These are phyloP conservation scores for Enteromius paludinosus DNA, from an alignment of 2,797 vertebrate species.

Conservation along the genomic window DNA sequence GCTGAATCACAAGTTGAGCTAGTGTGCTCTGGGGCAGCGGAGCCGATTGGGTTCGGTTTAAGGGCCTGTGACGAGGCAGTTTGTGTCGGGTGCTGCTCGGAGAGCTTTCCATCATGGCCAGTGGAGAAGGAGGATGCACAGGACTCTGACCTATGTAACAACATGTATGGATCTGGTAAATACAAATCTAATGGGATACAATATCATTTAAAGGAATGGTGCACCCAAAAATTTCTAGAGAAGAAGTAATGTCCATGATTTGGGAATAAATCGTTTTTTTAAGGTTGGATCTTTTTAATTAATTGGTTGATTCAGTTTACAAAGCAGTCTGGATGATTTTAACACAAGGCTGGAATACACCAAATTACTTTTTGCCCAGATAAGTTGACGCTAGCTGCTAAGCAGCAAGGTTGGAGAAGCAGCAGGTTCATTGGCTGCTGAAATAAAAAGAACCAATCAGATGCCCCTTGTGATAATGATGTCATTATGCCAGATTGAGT, in stretches of 20 bases:
- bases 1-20: conserved; percentile 97
- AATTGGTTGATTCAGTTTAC: background rate
- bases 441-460: background rate
- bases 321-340: background rate
- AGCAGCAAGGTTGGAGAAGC: too few species aligned
- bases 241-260: background rate
- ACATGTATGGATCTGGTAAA: background rate
- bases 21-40: conserved; percentile 95
- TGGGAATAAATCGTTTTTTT: background rate
- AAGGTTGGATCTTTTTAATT: background rate
- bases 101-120: conserved; percentile 89
- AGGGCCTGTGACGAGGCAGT: conserved; percentile 92
- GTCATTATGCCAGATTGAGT: background rate
- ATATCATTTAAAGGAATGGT: background rate
- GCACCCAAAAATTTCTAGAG: background rate
- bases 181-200: background rate
- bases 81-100: conserved; percentile 86
- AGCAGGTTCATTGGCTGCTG: background rate
- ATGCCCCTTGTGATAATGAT: background rate
- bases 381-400: background rate
- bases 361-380: background rate
- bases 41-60: conserved; percentile 96
- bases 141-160: conserved; percentile 78
- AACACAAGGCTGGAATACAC: background rate
- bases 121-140: conserved; percentile 89